phyloP scores from a whole-genome alignment of 2,888 invertebrate genomes.

The Leucophenga maculata region DNA sequence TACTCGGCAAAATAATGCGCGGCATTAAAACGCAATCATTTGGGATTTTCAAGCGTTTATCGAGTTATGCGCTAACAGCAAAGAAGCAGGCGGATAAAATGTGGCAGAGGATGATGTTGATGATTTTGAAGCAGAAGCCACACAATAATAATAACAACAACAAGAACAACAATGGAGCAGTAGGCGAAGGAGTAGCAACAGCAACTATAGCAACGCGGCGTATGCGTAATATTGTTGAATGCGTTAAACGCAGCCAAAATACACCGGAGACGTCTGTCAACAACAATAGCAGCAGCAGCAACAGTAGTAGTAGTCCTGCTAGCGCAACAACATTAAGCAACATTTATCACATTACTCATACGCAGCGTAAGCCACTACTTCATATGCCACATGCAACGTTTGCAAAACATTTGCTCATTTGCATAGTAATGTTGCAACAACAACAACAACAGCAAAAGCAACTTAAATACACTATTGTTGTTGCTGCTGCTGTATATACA shows the following conservation, averaged over 20 bases:
- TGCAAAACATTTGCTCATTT: slow-evolving; percentile 50
- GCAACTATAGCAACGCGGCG: slow-evolving; percentile 45
- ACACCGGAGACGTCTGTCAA: slow-evolving; percentile 56
- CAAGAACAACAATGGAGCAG: neutral
- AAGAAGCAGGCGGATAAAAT: slow-evolving; percentile 22
- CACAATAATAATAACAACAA: slow-evolving; percentile 10
- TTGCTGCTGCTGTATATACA: slow-evolving; percentile 37
- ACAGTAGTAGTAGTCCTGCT: slow-evolving; percentile 42
- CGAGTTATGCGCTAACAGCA: slow-evolving; percentile 63
- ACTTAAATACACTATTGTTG: slow-evolving; percentile 30
- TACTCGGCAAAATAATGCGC: slow-evolving; percentile 70
- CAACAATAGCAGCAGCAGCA: slow-evolving; percentile 36
- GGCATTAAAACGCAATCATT: slow-evolving; percentile 72
- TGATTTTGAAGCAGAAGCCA: neutral
- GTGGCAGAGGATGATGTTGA: neutral
- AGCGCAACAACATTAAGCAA: slow-evolving; percentile 32
- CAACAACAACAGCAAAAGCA: slow-evolving; percentile 17
- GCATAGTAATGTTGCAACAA: slow-evolving; percentile 61
- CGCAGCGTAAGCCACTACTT: slow-evolving; percentile 42
- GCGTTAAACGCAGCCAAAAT: slow-evolving; percentile 15
- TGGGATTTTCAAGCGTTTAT: slow-evolving; percentile 71
- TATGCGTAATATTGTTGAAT: slow-evolving; percentile 56
- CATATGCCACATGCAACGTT: slow-evolving; percentile 25
- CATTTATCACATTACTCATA: slow-evolving; percentile 54
- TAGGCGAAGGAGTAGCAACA: slow-evolving; percentile 41